Evolutionary conservation across 2,888 invertebrate genomes (phyloP).

Genomic region (Strigamia maritima): DNA sequence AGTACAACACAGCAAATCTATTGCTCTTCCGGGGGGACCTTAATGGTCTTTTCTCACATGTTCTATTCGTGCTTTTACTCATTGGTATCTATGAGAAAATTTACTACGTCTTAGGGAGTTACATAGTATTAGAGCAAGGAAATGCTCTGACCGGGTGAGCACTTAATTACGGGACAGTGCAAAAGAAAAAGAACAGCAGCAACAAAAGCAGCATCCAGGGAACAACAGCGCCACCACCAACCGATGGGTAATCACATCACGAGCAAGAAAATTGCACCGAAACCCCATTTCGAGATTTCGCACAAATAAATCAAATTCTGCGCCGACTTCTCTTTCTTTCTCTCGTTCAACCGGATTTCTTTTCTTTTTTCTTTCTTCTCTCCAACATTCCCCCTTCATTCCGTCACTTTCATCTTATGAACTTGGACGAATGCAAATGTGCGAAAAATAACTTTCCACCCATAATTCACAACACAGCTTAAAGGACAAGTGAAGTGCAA

Average conservation of each 20-base stretch:
- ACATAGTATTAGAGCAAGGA: constrained; percentile 27
- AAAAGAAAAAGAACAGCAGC: constrained; percentile 18
- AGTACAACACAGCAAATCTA: constrained; percentile 24
- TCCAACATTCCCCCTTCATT: background rate
- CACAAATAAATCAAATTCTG: constrained; percentile 31
- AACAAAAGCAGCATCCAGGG: constrained; percentile 30
- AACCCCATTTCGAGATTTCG: constrained; percentile 34
- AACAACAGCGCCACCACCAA: constrained; percentile 25
- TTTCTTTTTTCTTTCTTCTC: background rate
- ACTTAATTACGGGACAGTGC: constrained; percentile 32
- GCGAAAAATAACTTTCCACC: constrained; percentile 25
- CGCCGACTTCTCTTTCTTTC: constrained; percentile 33
- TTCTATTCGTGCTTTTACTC: constrained; percentile 26
- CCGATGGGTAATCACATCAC: constrained; percentile 34
- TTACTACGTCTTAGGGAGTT: constrained; percentile 26
- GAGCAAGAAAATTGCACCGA: constrained; percentile 32
- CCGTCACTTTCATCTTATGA: constrained; percentile 19
- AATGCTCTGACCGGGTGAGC: constrained; percentile 31
- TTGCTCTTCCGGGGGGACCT: constrained; percentile 32
- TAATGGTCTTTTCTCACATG: constrained; percentile 30
- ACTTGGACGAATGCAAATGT: constrained; percentile 22
- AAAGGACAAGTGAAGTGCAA: constrained; percentile 4
- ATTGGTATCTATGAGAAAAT: constrained; percentile 30
- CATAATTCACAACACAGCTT: constrained; percentile 22
- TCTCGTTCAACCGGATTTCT: constrained; percentile 31